Conservation (phyloP, 2,113 vertebrate species). For the Addax nasomaculatus region DNA sequence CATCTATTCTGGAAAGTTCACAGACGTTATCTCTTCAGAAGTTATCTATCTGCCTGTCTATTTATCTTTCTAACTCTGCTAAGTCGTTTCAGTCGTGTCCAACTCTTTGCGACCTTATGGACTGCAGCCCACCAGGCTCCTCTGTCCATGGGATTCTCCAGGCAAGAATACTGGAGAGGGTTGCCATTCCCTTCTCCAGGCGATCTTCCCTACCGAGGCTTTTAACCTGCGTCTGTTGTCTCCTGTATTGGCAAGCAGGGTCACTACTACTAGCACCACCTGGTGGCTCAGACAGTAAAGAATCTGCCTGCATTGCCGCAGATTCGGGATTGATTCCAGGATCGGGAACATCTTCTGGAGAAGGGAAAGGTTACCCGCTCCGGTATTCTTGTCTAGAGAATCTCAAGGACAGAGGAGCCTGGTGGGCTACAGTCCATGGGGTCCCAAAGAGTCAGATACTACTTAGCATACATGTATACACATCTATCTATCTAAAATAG, state of each 20-base stretch:
- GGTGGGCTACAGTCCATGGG: background rate
- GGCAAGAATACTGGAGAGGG: background rate
- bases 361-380: background rate
- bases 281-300: background rate
- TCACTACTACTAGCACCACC: background rate
- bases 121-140: background rate
- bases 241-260: background rate
- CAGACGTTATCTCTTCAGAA: background rate
- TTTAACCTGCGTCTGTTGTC: background rate
- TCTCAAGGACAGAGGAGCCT: background rate
- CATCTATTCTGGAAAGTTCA: background rate
- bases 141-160: background rate
- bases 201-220: background rate
- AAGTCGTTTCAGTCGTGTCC: background rate
- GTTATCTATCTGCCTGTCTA: background rate
- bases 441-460: background rate
- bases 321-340: background rate
- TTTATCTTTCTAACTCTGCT: background rate
- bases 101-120: background rate
- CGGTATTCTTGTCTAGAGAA: background rate
- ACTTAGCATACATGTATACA: background rate
- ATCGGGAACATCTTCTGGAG: background rate
- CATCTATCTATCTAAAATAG: background rate
- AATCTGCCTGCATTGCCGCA: background rate
- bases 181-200: background rate